Base-by-base conservation (phyloP, 2,113 vertebrate species). In the Misgurnus mizolepis region DNA sequence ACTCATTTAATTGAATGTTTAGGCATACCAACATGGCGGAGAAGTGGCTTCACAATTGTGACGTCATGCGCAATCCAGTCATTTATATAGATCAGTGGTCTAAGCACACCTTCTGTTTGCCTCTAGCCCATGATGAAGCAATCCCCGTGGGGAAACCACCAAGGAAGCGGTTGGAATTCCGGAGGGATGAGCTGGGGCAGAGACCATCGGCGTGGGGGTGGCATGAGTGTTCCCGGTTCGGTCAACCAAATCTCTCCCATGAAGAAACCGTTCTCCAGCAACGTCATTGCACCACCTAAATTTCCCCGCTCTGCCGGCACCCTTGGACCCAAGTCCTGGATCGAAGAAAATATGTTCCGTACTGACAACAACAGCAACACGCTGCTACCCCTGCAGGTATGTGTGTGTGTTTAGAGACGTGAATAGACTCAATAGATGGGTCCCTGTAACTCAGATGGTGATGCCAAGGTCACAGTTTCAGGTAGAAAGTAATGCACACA, bases 341-440 rank as follows among this genome's bases (percentile, higher is more conserved):
- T 95, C 55, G 97, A 98, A 91, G 97, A 99, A 90, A 98, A 96
- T 76, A 93, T 96, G 91, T 99, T 97, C 90, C 94, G 96, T 90
- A 96, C 95, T 55, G 97, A 98, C 93, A 95, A 92, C 94, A 99
- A 98, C 94, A 97, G 96, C 94, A 99, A 99, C 89, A 93, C 95
- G 73, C 93, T 98, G 84, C 92, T 98, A 93, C 96, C 97, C 82
- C 93, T 97, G 88, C 97, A 99, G 96, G 97, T 98, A 95, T 93
- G 93, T 18, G 55, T 73, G 0, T 45, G 53, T 68, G 67, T 61
- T 43, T 68, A 3, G 1, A 12, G 7, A 50, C 50, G 47, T 27
- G 67, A 10, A 2, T 15, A 34, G 27, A 34, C 2, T 34, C 27
- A 34, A 34, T 34, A 34, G 27, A 34, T 34, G 27, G 27, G 27